Percentiles rank a stretch among this genome's conserved stretches.
Conservation (phyloP, 1,140 invertebrate species). For the Argopecten irradians region DNA sequence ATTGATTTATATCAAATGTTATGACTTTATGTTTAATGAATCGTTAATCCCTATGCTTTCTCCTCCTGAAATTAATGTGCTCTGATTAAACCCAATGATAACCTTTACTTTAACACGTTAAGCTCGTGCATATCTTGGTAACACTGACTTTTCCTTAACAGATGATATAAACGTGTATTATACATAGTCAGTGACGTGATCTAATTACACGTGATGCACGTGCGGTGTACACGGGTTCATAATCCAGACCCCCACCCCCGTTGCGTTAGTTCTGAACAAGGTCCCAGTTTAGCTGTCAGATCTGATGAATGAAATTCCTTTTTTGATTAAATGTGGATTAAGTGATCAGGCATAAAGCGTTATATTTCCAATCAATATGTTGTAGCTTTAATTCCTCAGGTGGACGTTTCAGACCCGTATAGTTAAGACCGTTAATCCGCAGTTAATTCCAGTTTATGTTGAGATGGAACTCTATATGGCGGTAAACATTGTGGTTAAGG, state of each 20-base stretch:
- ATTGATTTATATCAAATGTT: too few relatives aligned
- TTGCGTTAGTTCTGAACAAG: not conserved
- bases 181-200: too few relatives aligned
- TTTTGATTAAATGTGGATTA: slow-evolving; percentile 11
- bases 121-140: too few relatives aligned
- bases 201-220: not conserved
- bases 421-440: not conserved
- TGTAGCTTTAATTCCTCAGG: not conserved
- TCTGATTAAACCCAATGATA: too few relatives aligned
- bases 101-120: too few relatives aligned
- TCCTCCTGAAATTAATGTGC: too few relatives aligned
- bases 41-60: too few relatives aligned
- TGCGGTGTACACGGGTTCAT: not conserved
- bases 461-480: not conserved
- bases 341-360: not conserved
- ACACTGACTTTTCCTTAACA: too few relatives aligned
- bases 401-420: not conserved
- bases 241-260: not conserved
- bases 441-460: not conserved
- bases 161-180: too few relatives aligned
- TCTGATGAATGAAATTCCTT: not conserved
- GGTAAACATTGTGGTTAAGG: not conserved
- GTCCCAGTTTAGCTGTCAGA: not conserved
- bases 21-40: too few relatives aligned
- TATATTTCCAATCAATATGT: slow-evolving; percentile 11